Percentiles rank a stretch among this genome's conserved stretches.
phyloP scores from a whole-genome alignment of 2,797 vertebrate genomes.

The Onychomys arenicola region DNA sequence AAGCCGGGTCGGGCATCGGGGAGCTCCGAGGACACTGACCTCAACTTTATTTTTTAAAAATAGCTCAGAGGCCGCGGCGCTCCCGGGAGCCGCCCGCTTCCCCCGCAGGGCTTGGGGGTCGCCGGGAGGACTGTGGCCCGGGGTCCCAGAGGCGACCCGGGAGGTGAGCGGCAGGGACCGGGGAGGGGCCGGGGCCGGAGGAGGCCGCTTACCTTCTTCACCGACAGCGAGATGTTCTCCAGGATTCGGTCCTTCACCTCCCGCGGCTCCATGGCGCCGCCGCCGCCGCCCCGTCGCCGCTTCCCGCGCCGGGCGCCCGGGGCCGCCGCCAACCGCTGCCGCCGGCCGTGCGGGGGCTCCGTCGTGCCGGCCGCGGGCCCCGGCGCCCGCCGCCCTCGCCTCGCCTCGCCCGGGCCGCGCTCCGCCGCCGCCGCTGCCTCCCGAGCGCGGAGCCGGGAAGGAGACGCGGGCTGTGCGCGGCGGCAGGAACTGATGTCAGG shows the following conservation, averaged over 20 bases:
- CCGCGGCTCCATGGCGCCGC: slow-evolving; percentile 93
- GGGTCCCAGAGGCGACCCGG: neutral
- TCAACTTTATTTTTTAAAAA: slow-evolving; percentile 66
- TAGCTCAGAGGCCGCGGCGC: slow-evolving; percentile 43
- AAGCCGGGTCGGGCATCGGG: neutral
- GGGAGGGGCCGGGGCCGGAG: neutral
- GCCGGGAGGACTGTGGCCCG: neutral
- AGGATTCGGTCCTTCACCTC: slow-evolving; percentile 98
- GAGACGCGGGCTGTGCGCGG: slow-evolving; percentile 62
- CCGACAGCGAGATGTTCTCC: slow-evolving; percentile 97
- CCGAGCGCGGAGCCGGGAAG: slow-evolving; percentile 60
- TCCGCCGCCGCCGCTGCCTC: slow-evolving; percentile 60
- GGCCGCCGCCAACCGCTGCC: slow-evolving; percentile 80
- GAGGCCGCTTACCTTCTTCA: slow-evolving; percentile 94
- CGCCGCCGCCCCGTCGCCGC: slow-evolving; percentile 76
- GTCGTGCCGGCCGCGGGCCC: slow-evolving; percentile 81
- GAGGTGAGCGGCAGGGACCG: neutral
- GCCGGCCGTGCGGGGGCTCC: slow-evolving; percentile 79
- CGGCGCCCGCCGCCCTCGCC: slow-evolving; percentile 86
- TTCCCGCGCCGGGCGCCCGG: slow-evolving; percentile 69
- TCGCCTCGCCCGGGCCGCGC: slow-evolving; percentile 85
- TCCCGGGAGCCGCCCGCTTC: neutral
- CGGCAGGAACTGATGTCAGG: slow-evolving; percentile 75
- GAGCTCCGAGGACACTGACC: slow-evolving; percentile 39
- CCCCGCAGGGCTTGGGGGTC: neutral